Evolutionary conservation across 2,113 vertebrate species (phyloP).

Genomic region (Muscicapa adusta): DNA sequence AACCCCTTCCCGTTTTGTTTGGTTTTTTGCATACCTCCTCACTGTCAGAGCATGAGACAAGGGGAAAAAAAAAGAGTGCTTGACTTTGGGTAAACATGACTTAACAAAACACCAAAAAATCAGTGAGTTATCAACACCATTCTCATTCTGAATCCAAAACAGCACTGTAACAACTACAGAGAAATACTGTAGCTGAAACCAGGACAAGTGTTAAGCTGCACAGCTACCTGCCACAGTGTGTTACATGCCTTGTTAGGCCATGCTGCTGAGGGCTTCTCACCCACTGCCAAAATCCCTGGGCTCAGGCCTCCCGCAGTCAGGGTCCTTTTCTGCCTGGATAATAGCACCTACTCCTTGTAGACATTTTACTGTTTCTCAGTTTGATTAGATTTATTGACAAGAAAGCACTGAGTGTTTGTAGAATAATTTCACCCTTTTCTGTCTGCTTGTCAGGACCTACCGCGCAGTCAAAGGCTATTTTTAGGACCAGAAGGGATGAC

Average conservation of each 20-base stretch:
- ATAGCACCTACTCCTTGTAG: neutral
- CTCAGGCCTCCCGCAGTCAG: neutral
- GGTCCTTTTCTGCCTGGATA: neutral
- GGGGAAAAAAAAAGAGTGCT: no score
- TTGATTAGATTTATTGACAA: neutral
- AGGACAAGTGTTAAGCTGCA: neutral
- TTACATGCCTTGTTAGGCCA: neutral
- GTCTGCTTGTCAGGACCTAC: neutral
- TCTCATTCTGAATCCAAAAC: neutral
- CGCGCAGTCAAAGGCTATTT: neutral
- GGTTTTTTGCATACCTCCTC: neutral
- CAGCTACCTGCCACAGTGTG: neutral
- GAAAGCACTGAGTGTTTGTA: neutral
- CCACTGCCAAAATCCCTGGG: accelerated
- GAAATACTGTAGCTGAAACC: neutral
- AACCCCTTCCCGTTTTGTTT: neutral
- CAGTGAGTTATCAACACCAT: neutral
- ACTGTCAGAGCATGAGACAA: neutral
- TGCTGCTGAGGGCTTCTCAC: neutral
- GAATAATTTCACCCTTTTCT: neutral
- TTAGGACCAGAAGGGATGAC: neutral
- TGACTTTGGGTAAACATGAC: neutral
- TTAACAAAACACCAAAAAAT: neutral
- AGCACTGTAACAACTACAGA: neutral
- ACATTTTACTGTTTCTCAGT: neutral